Base-by-base conservation (phyloP, 1,140 invertebrate species). In the Sipha flava region DNA sequence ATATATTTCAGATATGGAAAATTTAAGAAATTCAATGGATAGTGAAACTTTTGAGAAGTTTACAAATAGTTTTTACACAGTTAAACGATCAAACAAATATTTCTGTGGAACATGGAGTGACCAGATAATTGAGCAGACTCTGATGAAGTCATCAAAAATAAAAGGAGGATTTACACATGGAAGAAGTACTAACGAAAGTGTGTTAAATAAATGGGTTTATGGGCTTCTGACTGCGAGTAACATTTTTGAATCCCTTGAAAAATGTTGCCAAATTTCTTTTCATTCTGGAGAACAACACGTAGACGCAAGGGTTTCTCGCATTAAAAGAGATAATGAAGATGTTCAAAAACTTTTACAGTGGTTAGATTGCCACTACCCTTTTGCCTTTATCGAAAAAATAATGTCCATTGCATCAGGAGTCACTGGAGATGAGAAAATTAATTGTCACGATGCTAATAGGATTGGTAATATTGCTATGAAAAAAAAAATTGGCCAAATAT, bases 91-190 rank as follows among this genome's bases (percentile, higher is more conserved):
- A 6, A 31, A 79, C 21, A 52, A 57, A 83, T 86, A 85, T 70
- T 86, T 84, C 83, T 82, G 81, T 62, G 85, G 87, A 40, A 64
- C 84, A 14, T 85, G 83, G 80, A 70, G 83, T 12, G 85, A 87
- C 80, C 85, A 87, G 85, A 83, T 82, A 12, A 85, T 85, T 34
- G 84, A 86, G 79, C 84, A 84, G 80, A 68, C 80, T 14, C 80
- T 86, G 45, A 87, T 87, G 84, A 83, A 84, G 82, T 81, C 84
- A 54, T 84, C 87, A 82, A 87, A 86, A 80, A 85, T 83, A 79
- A 81, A 82, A 81, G 86, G 86, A 79, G 86, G 84, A 79, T 52
- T 86, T 72, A 62, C 83, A 81, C 83, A 81, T 81, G 83, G 84
- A 4, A 80, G 85, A 84, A 84, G 85, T 82, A 83, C 82, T 29